Base-by-base conservation (phyloP, 2,113 vertebrate genomes). In the Gymnorhina tibicen region DNA sequence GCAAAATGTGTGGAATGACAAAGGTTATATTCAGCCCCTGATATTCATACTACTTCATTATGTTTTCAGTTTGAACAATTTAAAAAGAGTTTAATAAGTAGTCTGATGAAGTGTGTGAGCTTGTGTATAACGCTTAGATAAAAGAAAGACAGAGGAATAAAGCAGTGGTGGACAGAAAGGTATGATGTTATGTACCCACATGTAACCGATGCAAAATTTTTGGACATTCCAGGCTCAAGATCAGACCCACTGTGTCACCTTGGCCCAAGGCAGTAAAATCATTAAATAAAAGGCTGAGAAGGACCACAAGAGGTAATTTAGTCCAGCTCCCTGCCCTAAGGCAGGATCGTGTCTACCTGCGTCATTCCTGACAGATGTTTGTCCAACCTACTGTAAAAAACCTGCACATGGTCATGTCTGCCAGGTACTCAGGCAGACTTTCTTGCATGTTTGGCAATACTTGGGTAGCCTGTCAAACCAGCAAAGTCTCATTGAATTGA, bases 361-460 rank as follows among this genome's bases (percentile, higher is more conserved):
- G 79, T 96, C 95, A 97, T 92, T 94, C 50, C 75, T 84, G 96
- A 94, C 96, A 96, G 96, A 97, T 92, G 95, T 95, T 96, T 97
- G 94, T 96, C 95, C 96, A 97, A 96, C 88, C 72, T 81, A 27
- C 63, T 55, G 47, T 86, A 28, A 88, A 90, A 91, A 80, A 66
- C 18, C 59, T 93, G 55, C 76, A 64, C 32, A 50, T 9, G 59
- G 47, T 59, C 35, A 5, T 47, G 79, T 77, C 85, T 95, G 93
- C 96, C 87, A 96, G 79, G 59, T 77, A 80, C 87, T 78, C 75
- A 86, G 82, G 70, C 93, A 95, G 88, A 85, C 55, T 92, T 80
- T 74, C 33, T 67, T 68, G 59, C 39, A 28, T 69, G 63, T 83
- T 95, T 94, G 94, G 87, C 85, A 94, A 4, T 66, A 39, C 44